phyloP scores from a whole-genome alignment of 1,140 invertebrate species.

The Orchesella cincta region DNA sequence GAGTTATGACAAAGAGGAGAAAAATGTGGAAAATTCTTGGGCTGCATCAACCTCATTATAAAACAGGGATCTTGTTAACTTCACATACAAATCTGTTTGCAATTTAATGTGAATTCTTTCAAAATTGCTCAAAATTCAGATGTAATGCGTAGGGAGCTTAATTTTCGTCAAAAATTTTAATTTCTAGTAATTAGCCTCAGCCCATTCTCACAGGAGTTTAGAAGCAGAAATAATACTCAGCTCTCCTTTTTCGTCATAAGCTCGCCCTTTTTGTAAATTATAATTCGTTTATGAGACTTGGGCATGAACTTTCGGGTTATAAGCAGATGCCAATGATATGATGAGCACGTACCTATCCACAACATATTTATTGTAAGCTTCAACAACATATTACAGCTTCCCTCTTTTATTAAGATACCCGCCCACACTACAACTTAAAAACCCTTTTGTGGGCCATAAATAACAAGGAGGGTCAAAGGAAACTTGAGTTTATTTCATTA shows the following conservation, averaged over 20 bases:
- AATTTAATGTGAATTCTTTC: no score
- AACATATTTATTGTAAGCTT: not conserved
- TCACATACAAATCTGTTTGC: no score
- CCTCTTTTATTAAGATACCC: conserved; percentile 20
- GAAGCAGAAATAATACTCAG: no score
- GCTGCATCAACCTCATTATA: no score
- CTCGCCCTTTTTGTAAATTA: not conserved
- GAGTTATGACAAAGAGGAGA: no score
- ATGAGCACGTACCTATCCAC: not conserved
- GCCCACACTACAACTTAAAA: conserved; percentile 11
- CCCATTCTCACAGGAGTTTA: conserved; percentile 1
- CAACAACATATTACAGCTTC: not conserved
- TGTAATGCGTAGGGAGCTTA: no score
- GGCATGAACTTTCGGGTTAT: not conserved
- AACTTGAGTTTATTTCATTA: not conserved
- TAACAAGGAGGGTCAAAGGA: conserved; percentile 2
- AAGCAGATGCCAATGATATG: not conserved
- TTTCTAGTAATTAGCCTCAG: conserved; percentile 16
- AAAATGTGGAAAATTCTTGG: no score
- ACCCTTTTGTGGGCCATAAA: conserved; percentile 13
- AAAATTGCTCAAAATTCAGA: no score
- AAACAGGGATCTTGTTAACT: no score
- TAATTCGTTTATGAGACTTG: not conserved
- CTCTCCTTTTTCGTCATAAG: conserved; percentile 25
- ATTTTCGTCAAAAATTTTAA: conserved; percentile 22